Conservation (phyloP, 2,888 invertebrate genomes). For the Netelia virgata region DNA sequence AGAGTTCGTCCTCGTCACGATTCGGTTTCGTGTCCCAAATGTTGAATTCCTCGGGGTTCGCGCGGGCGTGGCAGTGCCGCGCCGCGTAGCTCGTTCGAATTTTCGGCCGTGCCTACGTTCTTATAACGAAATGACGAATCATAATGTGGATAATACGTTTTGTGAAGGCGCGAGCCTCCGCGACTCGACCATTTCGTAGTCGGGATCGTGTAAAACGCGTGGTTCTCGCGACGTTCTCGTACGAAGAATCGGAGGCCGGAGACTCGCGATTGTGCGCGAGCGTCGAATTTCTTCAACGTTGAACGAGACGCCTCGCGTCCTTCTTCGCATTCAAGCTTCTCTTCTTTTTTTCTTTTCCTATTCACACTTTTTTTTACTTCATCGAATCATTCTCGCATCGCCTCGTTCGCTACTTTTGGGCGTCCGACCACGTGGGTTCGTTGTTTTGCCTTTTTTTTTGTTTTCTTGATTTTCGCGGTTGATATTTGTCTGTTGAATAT, state of each 20-base stretch:
- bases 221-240: neutral
- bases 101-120: constrained; percentile 79
- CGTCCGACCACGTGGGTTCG: neutral
- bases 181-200: constrained; percentile 50
- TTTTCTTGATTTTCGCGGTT: constrained; percentile 60
- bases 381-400: constrained; percentile 26
- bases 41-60: constrained; percentile 79
- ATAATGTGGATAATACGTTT: constrained; percentile 83
- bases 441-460: constrained; percentile 53
- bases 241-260: constrained; percentile 2
- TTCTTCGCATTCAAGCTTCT: neutral
- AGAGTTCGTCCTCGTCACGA: constrained; percentile 19
- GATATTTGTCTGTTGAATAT: too few species aligned
- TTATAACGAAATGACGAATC: constrained; percentile 85
- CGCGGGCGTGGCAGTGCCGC: constrained; percentile 61
- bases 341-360: constrained; percentile 17
- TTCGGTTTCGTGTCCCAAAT: constrained; percentile 81
- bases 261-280: neutral
- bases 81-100: constrained; percentile 76
- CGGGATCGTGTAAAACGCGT: constrained; percentile 22
- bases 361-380: neutral
- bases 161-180: constrained; percentile 67
- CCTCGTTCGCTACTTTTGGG: neutral
- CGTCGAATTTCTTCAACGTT: constrained; percentile 32
- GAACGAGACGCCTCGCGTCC: constrained; percentile 61